Evolutionary conservation across 2,888 invertebrate species (phyloP), one percentile per base, ranked within the genome.

Genomic region (Linyphia triangularis): DNA sequence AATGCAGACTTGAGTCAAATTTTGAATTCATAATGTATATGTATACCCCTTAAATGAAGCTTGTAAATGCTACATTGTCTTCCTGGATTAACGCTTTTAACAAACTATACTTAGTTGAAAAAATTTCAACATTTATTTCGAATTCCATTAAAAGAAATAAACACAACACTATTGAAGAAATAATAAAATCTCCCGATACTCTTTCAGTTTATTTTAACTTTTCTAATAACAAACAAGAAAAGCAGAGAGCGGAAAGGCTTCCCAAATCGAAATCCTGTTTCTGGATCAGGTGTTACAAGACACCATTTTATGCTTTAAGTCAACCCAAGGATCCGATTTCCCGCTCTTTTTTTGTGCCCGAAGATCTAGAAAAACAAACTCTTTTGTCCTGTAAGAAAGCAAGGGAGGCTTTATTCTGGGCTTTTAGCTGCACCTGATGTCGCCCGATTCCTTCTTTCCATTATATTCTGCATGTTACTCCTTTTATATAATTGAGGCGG

Each of bases 271-370:
- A 24, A 37, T 16, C 30, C 33, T 28, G 37, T 1, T 22, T 22
- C 19, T 43, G 78, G 78, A 79, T 43, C 78, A 79, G 78, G 78
- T 79, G 78, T 67, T 43, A 40, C 22, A 2, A 13, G 26, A 30
- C n/a, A 10, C 65, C 40, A 51, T 79, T 65, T 63, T 65, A 63
- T 65, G 65, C 65, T 79, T 78, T 65, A 79, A 79, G 78, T 79
- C 78, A 79, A 79, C 78, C 59, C 28, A 19, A 77, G 67, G 30
- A 51, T 67, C 43, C 65, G 19, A 79, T 67, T 79, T 30, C 26
- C 9, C 9, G 77, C 33, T 26, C 24, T 16, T 77, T 63, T 77
- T 37, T 77, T 10, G 40, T 28, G 43, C 19, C 40, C 40, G 57
- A 65, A 26, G 40, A 19, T 22, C 37, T 24, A 40, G 61, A 19